phyloP scores from a whole-genome alignment of 1,140 invertebrate species.

The Tribolium castaneum region DNA sequence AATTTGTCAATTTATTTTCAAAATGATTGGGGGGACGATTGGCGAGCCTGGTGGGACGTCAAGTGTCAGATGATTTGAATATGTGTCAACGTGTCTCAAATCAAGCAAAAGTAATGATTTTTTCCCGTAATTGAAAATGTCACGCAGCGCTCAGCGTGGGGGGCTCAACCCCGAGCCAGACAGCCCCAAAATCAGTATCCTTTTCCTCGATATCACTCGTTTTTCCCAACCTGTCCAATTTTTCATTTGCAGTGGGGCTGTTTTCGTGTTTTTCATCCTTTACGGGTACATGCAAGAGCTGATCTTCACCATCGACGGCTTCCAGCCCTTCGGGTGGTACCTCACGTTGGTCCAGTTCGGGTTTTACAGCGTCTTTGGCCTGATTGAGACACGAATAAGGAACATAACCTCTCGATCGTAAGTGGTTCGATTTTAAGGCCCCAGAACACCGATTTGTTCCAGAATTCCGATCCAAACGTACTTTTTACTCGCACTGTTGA shows the following conservation, averaged over 20 bases:
- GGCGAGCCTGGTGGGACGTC: not conserved
- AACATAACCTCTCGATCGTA: slow-evolving; percentile 77
- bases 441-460: slow-evolving; percentile 61
- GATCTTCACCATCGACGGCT: slow-evolving; percentile 90
- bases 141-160: slow-evolving; percentile 5
- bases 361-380: slow-evolving; percentile 86
- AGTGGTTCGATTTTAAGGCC: slow-evolving; percentile 53
- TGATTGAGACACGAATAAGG: slow-evolving; percentile 77
- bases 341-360: slow-evolving; percentile 93
- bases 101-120: not conserved
- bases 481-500: slow-evolving; percentile 83
- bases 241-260: slow-evolving; percentile 77
- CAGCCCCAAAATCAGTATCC: slow-evolving; percentile 69
- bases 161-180: slow-evolving; percentile 51
- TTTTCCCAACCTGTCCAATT: slow-evolving; percentile 79
- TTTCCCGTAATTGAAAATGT: not conserved
- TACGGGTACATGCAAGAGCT: slow-evolving; percentile 96
- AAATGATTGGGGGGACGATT: not conserved
- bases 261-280: slow-evolving; percentile 89
- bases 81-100: slow-evolving; percentile 27
- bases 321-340: slow-evolving; percentile 92
- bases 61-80: slow-evolving; percentile 10
- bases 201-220: slow-evolving; percentile 80
- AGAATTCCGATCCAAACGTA: slow-evolving; percentile 89
- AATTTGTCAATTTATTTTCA: not conserved